Base-by-base conservation (phyloP, 2,888 invertebrate species). In the Orgyia antiqua region DNA sequence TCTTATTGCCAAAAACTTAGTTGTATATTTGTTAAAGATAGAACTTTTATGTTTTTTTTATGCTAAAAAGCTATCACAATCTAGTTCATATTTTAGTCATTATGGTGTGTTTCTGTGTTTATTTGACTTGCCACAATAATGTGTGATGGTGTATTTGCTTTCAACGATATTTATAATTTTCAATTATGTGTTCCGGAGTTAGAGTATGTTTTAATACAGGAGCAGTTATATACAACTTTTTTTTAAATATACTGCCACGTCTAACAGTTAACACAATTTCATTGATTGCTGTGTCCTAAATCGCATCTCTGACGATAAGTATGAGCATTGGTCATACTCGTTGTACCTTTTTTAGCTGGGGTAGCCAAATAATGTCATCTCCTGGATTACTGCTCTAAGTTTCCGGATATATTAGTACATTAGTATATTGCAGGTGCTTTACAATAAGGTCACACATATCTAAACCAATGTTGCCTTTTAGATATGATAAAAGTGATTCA, bases 1-100 rank as follows among this genome's bases (percentile, higher is more conserved):
- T 86, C 84, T 79, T 65, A 68, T 86, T 86, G 86, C 86, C 86
- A 86, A 86, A 86, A 79, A 76, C 60, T 72, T 84, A 84, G 83
- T 75, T 75, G 58, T 78, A 75, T 57, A 61, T 68, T 70, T 73
- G 60, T 73, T 74, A 67, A 65, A 46, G 31, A 39, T 47, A 50
- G 33, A 47, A 39, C 34, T 43, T 68, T 65, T 63, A 68, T 55
- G 63, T 65, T 67, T n/a, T n/a, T 69, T 79, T 79, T 78, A 72
- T 77, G 76, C 77, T 77, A 80, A 80, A 65, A 60, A 64, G 63
- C 66, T 70, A 66, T 74, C 68, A 73, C 71, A 68, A 72, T 82
- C 83, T 86, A 83, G 84, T 84, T 84, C 64, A 75, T 84, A 83
- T 69, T 65, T 78, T 83, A 84, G 86, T 84, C 82, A 84, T 72